Evolutionary conservation across 1,140 invertebrate species (phyloP).

Genomic region (Penaeus chinensis): DNA sequence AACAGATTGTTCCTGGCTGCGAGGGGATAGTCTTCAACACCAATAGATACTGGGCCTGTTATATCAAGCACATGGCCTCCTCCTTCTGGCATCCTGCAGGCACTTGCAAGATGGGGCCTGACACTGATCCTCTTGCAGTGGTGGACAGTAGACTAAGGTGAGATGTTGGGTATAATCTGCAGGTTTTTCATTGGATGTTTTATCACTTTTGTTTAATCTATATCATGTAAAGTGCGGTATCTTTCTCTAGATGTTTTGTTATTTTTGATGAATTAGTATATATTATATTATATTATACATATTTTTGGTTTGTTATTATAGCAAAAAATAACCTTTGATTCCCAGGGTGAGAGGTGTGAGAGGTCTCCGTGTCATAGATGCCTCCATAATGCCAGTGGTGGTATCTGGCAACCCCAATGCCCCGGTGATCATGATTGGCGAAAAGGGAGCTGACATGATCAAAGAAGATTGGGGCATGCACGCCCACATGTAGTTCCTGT

Average conservation of each 20-base stretch:
- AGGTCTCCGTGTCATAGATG: slow-evolving; percentile 80
- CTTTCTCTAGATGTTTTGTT: no score
- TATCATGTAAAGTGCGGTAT: no score
- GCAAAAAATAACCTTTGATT: no score
- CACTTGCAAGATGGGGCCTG: slow-evolving; percentile 70
- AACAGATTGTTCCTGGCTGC: slow-evolving; percentile 34
- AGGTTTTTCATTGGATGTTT: no score
- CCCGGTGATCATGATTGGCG: slow-evolving; percentile 86
- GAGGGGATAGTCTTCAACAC: slow-evolving; percentile 16
- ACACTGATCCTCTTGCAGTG: slow-evolving; percentile 66
- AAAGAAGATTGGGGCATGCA: no score
- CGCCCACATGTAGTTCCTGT: no score
- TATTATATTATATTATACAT: no score
- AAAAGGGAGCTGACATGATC: slow-evolving; percentile 69
- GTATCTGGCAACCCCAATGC: slow-evolving; percentile 85
- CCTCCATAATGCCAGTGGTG: slow-evolving; percentile 80
- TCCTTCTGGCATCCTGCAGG: slow-evolving; percentile 63
- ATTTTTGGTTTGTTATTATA: no score
- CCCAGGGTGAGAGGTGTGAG: slow-evolving; percentile 64
- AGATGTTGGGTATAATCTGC: neutral
- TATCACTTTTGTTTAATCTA: no score
- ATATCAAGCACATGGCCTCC: slow-evolving; percentile 38
- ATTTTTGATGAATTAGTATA: no score
- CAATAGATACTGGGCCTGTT: slow-evolving; percentile 30
- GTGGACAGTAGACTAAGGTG: slow-evolving; percentile 69